Conservation (phyloP, 2,888 invertebrate species). For the Teleiodes luculella region DNA sequence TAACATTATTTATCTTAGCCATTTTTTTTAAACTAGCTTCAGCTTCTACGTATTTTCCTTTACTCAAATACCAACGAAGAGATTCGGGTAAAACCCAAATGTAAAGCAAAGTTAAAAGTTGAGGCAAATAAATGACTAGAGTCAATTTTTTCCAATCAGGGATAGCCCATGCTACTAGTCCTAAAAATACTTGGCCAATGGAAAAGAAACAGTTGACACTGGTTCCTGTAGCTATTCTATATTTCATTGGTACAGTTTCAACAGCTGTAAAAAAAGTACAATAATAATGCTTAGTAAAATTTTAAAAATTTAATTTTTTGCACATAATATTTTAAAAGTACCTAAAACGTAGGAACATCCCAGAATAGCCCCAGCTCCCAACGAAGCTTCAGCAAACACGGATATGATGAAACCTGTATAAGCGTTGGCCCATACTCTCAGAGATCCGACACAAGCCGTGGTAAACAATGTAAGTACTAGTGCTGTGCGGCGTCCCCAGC, state of each 20-base stretch:
- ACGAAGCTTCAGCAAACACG: slow-evolving; percentile 82
- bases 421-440: slow-evolving; percentile 77
- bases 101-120: slow-evolving; percentile 80
- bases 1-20: slow-evolving; percentile 69
- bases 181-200: slow-evolving; percentile 76
- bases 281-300: background rate
- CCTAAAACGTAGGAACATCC: slow-evolving; percentile 84
- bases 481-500: slow-evolving; percentile 81
- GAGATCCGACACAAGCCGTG: slow-evolving; percentile 80
- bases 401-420: slow-evolving; percentile 82
- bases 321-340: slow-evolving; percentile 36
- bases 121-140: slow-evolving; percentile 82
- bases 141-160: slow-evolving; percentile 83
- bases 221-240: slow-evolving; percentile 83
- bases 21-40: slow-evolving; percentile 72
- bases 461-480: slow-evolving; percentile 76
- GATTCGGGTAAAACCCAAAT: slow-evolving; percentile 84
- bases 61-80: slow-evolving; percentile 85
- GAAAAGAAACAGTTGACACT: slow-evolving; percentile 75
- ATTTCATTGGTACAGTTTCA: slow-evolving; percentile 85
- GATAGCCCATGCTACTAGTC: slow-evolving; percentile 82
- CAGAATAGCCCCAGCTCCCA: slow-evolving; percentile 81
- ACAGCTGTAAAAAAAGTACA: slow-evolving; percentile 69
- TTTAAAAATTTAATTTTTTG: background rate
- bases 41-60: slow-evolving; percentile 81